These are phyloP conservation scores for Eulemur rubriventer DNA, from an alignment of 2,797 vertebrate genomes.

Conservation along the genomic window DNA sequence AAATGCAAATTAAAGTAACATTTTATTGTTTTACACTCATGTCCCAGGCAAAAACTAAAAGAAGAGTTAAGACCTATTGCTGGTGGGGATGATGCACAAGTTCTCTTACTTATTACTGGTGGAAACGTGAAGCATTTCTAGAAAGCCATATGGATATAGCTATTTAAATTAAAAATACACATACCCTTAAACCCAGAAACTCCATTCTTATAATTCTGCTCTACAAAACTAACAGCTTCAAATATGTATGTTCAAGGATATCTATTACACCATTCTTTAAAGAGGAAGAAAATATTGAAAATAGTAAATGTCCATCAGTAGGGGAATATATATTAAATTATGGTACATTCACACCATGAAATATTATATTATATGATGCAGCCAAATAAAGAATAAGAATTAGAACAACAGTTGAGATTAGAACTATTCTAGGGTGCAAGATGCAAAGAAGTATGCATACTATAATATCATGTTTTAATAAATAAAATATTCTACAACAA, in stretches of 20 bases:
- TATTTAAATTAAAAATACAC: constrained; percentile 62
- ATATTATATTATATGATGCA: background rate
- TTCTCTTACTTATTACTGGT: constrained; percentile 21
- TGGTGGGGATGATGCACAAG: background rate
- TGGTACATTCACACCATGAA: background rate
- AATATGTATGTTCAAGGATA: constrained; percentile 27
- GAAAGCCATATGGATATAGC: constrained; percentile 33
- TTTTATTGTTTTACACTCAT: constrained; percentile 11
- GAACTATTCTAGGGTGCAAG: background rate
- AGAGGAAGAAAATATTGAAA: constrained; percentile 11
- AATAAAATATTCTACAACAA: background rate
- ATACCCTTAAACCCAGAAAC: constrained; percentile 29
- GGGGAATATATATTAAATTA: constrained; percentile 34
- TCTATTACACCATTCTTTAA: constrained; percentile 40
- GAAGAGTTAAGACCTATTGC: constrained; percentile 30
- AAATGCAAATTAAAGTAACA: constrained; percentile 50
- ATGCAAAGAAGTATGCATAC: background rate
- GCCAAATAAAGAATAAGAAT: constrained; percentile 3
- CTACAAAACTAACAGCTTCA: constrained; percentile 43
- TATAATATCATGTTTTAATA: background rate
- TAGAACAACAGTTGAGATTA: background rate
- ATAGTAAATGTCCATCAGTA: background rate
- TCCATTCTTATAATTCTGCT: background rate
- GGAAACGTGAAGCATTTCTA: constrained; percentile 21
- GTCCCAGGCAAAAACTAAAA: constrained; percentile 49